Percentiles rank a stretch among this genome's conserved stretches.
Evolutionary conservation across 2,113 vertebrate species (phyloP).

Genomic region (Theristicus caerulescens): DNA sequence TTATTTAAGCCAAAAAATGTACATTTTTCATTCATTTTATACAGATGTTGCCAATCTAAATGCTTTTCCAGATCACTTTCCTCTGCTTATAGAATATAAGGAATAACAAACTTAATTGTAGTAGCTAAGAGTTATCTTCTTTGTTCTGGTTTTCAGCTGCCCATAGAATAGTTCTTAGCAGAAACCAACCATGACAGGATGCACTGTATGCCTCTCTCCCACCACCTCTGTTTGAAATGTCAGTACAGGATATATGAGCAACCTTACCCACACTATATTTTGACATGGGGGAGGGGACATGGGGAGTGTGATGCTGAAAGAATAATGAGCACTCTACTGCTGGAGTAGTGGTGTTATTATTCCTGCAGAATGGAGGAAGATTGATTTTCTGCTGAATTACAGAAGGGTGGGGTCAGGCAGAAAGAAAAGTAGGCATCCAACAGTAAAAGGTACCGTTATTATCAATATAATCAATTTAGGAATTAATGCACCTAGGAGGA

Average conservation of each 20-base stretch:
- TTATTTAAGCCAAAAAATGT: neutral
- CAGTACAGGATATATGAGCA: neutral
- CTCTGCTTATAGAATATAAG: neutral
- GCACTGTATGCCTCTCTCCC: neutral
- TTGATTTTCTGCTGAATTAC: neutral
- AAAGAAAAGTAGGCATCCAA: neutral
- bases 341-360: neutral
- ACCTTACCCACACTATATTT: neutral
- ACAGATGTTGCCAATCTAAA: neutral
- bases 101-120: neutral
- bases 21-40: neutral
- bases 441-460: neutral
- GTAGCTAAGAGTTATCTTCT: neutral
- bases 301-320: neutral
- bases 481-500: neutral
- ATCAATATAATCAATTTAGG: neutral
- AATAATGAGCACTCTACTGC: neutral
- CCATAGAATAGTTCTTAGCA: neutral
- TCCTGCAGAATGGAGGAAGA: neutral
- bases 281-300: neutral
- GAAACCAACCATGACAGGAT: rapidly evolving
- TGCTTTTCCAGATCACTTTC: neutral
- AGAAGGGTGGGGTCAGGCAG: neutral
- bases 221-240: neutral
- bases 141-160: neutral